phyloP scores from a whole-genome alignment of 1,140 invertebrate genomes.

The Zaprionus gabonicus region DNA sequence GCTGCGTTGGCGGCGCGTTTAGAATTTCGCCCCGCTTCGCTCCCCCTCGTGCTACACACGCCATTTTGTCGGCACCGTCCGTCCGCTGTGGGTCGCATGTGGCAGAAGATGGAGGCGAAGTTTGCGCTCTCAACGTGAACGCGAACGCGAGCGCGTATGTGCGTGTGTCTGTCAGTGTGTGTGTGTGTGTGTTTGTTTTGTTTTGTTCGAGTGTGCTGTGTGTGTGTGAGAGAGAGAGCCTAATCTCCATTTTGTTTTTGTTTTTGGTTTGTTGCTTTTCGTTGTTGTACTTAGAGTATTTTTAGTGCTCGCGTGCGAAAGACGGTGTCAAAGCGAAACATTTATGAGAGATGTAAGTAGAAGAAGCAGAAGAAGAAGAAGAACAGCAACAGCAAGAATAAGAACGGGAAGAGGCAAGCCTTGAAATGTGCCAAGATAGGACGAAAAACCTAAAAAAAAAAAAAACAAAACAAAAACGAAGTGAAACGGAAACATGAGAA shows the following conservation, averaged over 20 bases:
- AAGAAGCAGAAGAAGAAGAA: slow-evolving; percentile 13
- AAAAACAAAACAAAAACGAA: slow-evolving; percentile 24
- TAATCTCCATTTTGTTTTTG: slow-evolving; percentile 28
- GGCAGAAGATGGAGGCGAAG: slow-evolving; percentile 22
- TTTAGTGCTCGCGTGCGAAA: slow-evolving; percentile 74
- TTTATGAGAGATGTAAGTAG: slow-evolving; percentile 63
- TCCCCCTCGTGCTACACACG: slow-evolving; percentile 23
- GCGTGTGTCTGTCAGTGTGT: slow-evolving; percentile 17
- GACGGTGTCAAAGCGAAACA: slow-evolving; percentile 65
- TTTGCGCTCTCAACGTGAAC: slow-evolving; percentile 29
- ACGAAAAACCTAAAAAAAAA: slow-evolving; percentile 10
- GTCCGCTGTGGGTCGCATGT: slow-evolving; percentile 21
- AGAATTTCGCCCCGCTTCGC: slow-evolving; percentile 26
- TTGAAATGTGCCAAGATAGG: slow-evolving; percentile 66
- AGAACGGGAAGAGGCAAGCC: slow-evolving; percentile 23
- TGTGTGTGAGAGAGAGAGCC: slow-evolving; percentile 12
- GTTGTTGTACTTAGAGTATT: slow-evolving; percentile 54
- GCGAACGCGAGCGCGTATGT: slow-evolving; percentile 19
- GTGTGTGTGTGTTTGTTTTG: slow-evolving; percentile 25
- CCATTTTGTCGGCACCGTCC: slow-evolving; percentile 54
- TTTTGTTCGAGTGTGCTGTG: slow-evolving; percentile 19
- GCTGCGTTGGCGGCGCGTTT: slow-evolving; percentile 23
- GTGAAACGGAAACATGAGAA: slow-evolving; percentile 51
- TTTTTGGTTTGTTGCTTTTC: slow-evolving; percentile 11
- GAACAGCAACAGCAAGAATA: background rate